Conservation (phyloP, 2,797 vertebrate genomes). For the Sebastes alutus region DNA sequence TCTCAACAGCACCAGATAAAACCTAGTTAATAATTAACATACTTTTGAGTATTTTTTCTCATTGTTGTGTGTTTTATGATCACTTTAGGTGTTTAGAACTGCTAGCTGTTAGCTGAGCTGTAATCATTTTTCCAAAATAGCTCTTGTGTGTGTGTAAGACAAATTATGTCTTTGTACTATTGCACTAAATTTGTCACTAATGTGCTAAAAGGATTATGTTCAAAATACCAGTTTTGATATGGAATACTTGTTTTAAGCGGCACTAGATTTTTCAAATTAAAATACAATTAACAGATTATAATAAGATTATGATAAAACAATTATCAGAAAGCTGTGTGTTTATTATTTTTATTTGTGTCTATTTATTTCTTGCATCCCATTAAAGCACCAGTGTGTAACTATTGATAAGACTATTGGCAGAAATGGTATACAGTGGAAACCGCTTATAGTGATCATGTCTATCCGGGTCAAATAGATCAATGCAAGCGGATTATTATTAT, state of each 20-base stretch:
- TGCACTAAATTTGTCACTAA: neutral
- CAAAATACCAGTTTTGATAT: neutral
- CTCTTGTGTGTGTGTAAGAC: neutral
- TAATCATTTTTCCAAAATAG: neutral
- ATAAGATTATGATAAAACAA: neutral
- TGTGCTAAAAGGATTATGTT: neutral
- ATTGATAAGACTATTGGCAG: too few relatives aligned
- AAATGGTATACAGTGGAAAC: too few relatives aligned
- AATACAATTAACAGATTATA: neutral
- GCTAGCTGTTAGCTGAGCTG: neutral
- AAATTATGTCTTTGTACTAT: neutral
- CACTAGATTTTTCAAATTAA: neutral
- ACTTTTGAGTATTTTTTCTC: constrained; percentile 12
- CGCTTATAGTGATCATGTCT: too few relatives aligned
- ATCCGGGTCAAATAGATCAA: too few relatives aligned
- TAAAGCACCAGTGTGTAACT: neutral
- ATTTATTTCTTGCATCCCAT: neutral
- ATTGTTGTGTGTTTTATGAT: constrained; percentile 19
- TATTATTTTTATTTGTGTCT: neutral
- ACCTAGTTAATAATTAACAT: constrained; percentile 63
- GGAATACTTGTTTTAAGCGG: neutral
- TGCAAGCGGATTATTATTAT: too few relatives aligned
- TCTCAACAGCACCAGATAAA: constrained; percentile 56
- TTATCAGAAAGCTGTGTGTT: neutral
- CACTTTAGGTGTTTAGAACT: neutral